phyloP scores from a whole-genome alignment of 2,797 vertebrate species.

The Setipinna tenuifilis region DNA sequence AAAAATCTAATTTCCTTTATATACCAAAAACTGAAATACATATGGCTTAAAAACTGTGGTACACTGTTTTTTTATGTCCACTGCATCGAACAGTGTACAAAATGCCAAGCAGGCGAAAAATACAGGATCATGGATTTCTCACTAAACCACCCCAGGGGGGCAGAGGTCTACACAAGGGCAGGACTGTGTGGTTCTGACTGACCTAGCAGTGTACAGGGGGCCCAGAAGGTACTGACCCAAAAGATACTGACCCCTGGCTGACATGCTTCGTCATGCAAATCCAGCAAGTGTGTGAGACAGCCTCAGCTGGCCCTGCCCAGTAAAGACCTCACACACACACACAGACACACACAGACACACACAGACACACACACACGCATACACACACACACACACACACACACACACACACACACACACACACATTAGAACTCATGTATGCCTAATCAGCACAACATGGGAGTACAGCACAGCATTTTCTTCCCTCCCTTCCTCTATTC shows the following conservation, averaged over 20 bases:
- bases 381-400: neutral
- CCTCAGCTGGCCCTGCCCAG: neutral
- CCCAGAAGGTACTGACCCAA: neutral
- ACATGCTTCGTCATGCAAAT: neutral
- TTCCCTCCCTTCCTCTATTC: neutral
- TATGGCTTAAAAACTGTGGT: too few species aligned
- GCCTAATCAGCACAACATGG: conserved; percentile 36
- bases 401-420: neutral
- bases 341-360: neutral
- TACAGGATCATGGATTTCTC: neutral
- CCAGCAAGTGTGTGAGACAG: neutral
- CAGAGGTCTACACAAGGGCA: neutral
- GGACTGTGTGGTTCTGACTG: neutral
- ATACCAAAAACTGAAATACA: too few species aligned
- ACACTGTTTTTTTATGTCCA: neutral
- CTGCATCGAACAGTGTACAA: neutral
- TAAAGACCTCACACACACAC: neutral
- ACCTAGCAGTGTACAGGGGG: neutral
- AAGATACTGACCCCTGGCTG: neutral
- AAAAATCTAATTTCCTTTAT: too few species aligned
- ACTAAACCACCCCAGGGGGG: neutral
- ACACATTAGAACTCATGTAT: neutral
- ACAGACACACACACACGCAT: neutral
- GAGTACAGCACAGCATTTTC: neutral
- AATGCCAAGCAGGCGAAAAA: neutral